phyloP scores from a whole-genome alignment of 2,113 vertebrate genomes.

The Caranx ignobilis region DNA sequence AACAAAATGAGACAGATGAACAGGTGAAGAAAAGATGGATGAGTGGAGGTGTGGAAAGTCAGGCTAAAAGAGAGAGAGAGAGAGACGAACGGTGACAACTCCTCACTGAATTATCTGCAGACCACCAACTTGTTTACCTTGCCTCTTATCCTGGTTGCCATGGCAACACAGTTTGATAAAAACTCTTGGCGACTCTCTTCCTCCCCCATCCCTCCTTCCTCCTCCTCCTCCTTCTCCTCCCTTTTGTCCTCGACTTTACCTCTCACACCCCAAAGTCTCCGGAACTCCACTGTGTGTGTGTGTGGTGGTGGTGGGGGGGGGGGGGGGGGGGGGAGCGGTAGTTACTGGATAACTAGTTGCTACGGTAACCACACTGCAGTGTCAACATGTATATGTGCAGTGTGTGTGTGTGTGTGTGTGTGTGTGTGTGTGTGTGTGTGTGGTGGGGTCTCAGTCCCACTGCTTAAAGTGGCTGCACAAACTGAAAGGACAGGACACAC shows the following conservation, averaged over 20 bases:
- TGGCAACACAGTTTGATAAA: too few species aligned
- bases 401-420: slow-evolving; percentile 21
- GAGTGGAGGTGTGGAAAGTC: background rate
- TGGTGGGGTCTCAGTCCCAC: slow-evolving; percentile 20
- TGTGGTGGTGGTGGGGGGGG: slow-evolving; percentile 14
- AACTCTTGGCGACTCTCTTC: background rate
- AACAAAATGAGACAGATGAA: background rate
- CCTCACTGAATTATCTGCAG: too few species aligned
- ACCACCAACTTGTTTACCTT: background rate
- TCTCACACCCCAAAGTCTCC: background rate
- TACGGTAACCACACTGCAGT: slow-evolving; percentile 65
- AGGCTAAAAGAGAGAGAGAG: background rate
- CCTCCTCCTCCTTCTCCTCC: background rate
- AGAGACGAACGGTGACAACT: background rate
- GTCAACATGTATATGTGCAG: slow-evolving; percentile 18
- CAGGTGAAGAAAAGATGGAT: slow-evolving; percentile 5
- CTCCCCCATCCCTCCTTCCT: background rate
- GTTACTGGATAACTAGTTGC: slow-evolving; percentile 53
- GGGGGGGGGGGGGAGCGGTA: slow-evolving; percentile 6
- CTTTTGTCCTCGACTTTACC: background rate
- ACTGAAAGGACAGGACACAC: slow-evolving; percentile 46
- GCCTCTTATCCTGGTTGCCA: too few species aligned
- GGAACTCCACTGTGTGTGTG: slow-evolving; percentile 1
- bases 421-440: slow-evolving; percentile 16
- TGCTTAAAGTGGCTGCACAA: slow-evolving; percentile 44